Evolutionary conservation across 2,113 vertebrate genomes (phyloP).

Genomic region (Ageneiosus marmoratus): DNA sequence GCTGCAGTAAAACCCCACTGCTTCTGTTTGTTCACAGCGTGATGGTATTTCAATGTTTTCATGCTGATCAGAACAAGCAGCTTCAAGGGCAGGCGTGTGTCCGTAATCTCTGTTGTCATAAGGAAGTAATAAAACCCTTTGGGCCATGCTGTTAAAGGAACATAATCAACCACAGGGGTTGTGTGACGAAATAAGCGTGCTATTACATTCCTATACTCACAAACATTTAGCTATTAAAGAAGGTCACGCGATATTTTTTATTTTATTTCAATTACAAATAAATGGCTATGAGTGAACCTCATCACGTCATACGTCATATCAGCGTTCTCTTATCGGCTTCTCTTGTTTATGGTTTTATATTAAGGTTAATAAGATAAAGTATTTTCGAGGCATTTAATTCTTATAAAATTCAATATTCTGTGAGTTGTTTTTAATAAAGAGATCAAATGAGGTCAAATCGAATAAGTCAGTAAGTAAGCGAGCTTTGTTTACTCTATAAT

Average conservation of each 20-base stretch:
- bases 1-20: not conserved
- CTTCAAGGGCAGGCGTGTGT: not conserved
- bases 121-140: not conserved
- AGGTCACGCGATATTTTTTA: too few relatives aligned
- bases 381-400: too few relatives aligned
- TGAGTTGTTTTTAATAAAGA: not conserved
- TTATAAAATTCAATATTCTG: not conserved
- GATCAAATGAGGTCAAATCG: not conserved
- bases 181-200: not conserved
- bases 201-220: too few relatives aligned
- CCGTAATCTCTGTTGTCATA: not conserved
- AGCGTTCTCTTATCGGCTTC: too few relatives aligned
- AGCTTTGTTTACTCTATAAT: too few relatives aligned
- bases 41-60: not conserved
- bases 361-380: too few relatives aligned
- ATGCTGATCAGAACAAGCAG: slow-evolving; percentile 15
- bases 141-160: not conserved
- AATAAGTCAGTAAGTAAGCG: too few relatives aligned
- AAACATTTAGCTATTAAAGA: too few relatives aligned
- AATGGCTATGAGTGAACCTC: too few relatives aligned
- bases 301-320: too few relatives aligned
- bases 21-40: not conserved
- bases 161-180: not conserved
- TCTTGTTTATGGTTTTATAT: too few relatives aligned
- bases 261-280: too few relatives aligned